Conservation (phyloP, 2,888 invertebrate genomes). For the Crocallis elinguaria region DNA sequence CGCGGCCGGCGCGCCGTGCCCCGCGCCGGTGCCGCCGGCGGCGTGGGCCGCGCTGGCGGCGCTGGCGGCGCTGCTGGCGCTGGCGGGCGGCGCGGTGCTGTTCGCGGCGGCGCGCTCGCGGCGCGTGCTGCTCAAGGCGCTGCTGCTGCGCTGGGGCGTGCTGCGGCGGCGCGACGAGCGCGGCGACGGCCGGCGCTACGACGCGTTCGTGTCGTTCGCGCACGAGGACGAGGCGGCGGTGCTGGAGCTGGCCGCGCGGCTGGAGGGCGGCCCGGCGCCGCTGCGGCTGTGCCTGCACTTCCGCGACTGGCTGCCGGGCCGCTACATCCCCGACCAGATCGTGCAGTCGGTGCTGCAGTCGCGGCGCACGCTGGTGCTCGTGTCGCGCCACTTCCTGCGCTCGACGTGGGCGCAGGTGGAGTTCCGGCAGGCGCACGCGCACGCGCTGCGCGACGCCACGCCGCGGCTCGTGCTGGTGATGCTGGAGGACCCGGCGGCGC, state of each 20-base stretch:
- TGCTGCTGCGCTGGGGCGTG: background rate
- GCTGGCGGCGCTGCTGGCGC: background rate
- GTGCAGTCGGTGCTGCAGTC: slow-evolving; percentile 89
- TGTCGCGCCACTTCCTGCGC: slow-evolving; percentile 49
- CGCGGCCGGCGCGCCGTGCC: background rate
- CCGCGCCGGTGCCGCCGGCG: background rate
- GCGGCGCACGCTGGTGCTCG: slow-evolving; percentile 69
- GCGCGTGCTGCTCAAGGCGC: background rate
- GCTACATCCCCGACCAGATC: slow-evolving; percentile 88
- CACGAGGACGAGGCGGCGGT: background rate
- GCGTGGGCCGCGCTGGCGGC: background rate
- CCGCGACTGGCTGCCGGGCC: slow-evolving; percentile 86
- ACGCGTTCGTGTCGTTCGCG: slow-evolving; percentile 6
- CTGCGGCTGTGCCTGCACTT: slow-evolving; percentile 87
- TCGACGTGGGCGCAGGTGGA: slow-evolving; percentile 88
- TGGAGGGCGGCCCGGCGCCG: slow-evolving; percentile 56
- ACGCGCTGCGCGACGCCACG: slow-evolving; percentile 71
- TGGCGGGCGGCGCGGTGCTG: background rate
- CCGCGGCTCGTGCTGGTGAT: slow-evolving; percentile 90
- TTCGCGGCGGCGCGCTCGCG: background rate
- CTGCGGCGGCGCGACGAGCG: background rate
- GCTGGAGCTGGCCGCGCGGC: background rate
- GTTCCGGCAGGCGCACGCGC: slow-evolving; percentile 84
- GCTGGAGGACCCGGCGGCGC: slow-evolving; percentile 77
- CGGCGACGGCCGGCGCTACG: background rate